Conservation (phyloP, 2,888 invertebrate species). For the Aleiodes alternator region DNA sequence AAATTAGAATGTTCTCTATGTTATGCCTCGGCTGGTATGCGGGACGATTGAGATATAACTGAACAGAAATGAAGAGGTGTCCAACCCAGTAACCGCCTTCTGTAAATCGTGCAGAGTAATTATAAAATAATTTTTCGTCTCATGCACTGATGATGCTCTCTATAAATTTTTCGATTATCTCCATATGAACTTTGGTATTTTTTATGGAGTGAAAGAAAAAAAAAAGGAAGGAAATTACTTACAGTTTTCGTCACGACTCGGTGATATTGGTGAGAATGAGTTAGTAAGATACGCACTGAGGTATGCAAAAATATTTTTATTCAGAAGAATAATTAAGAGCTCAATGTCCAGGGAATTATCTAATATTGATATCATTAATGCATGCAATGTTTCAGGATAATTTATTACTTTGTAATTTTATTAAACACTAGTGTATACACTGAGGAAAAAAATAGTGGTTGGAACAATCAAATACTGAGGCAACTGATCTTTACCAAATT, state of each 20-base stretch:
- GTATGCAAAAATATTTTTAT: not conserved
- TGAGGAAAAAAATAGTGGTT: too few species aligned
- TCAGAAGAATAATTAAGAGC: too few species aligned
- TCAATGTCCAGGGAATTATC: too few species aligned
- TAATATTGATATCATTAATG: too few species aligned
- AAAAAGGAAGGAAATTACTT: not conserved
- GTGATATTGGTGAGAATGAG: not conserved
- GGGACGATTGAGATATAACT: slow-evolving; percentile 62
- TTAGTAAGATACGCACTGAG: not conserved
- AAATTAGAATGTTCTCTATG: slow-evolving; percentile 64
- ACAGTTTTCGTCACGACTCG: not conserved
- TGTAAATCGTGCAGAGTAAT: slow-evolving; percentile 51
- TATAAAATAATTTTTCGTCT: slow-evolving; percentile 62
- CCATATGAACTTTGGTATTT: not conserved
- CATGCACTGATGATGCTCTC: slow-evolving; percentile 55
- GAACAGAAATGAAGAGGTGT: slow-evolving; percentile 66
- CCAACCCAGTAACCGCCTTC: slow-evolving; percentile 73
- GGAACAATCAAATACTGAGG: too few species aligned
- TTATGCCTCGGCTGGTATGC: slow-evolving; percentile 70
- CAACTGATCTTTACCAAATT: too few species aligned
- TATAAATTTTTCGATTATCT: slow-evolving; percentile 37
- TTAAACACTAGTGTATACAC: too few species aligned
- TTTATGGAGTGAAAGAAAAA: not conserved
- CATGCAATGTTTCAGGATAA: too few species aligned
- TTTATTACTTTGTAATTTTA: too few species aligned